A percentile compares a stretch with the other conserved stretches of the same genome.
These are phyloP conservation scores for Neostethus bicornis DNA, from an alignment of 2,797 vertebrate species.

Conservation along the genomic window DNA sequence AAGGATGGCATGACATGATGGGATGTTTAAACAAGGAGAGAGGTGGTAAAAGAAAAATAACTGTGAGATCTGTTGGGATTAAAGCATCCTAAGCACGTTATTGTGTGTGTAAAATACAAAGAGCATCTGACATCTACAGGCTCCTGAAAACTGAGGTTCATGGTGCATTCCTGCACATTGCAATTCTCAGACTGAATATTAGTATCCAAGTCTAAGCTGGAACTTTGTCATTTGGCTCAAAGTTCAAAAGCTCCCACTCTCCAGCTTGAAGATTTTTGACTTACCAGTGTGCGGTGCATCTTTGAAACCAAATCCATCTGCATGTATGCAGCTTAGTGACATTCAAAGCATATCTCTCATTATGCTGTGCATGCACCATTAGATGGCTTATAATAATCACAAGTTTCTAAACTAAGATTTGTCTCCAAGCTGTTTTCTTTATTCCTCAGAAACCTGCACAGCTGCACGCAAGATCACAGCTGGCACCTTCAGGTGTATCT, in stretches of 20 bases:
- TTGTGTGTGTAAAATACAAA: constrained; percentile 1
- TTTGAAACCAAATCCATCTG: constrained; percentile 31
- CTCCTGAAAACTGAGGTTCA: too few relatives aligned
- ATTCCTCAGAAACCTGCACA: constrained; percentile 7
- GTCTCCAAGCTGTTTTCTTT: constrained; percentile 18
- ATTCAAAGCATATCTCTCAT: constrained; percentile 18
- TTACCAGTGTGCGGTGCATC: constrained; percentile 9
- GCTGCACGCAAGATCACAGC: constrained; percentile 3
- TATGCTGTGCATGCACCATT: constrained; percentile 19
- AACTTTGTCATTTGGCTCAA: constrained; percentile 6
- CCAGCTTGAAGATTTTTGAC: constrained; percentile 15
- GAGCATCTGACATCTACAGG: too few relatives aligned
- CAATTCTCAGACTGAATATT: too few relatives aligned
- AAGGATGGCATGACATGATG: constrained; percentile 27
- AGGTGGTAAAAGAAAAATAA: constrained; percentile 27
- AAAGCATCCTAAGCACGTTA: constrained; percentile 35
- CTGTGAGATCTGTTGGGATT: constrained; percentile 21
- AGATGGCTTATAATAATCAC: constrained; percentile 10
- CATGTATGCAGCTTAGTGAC: constrained; percentile 16
- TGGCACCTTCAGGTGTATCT: background rate
- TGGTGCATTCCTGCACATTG: too few relatives aligned
- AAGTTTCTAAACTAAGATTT: constrained; percentile 34
- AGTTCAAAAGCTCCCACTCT: constrained; percentile 10
- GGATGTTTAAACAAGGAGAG: constrained; percentile 11
- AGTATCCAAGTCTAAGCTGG: too few relatives aligned